Conservation (phyloP, 2,888 invertebrate genomes). For the Poecilus cupreus region DNA sequence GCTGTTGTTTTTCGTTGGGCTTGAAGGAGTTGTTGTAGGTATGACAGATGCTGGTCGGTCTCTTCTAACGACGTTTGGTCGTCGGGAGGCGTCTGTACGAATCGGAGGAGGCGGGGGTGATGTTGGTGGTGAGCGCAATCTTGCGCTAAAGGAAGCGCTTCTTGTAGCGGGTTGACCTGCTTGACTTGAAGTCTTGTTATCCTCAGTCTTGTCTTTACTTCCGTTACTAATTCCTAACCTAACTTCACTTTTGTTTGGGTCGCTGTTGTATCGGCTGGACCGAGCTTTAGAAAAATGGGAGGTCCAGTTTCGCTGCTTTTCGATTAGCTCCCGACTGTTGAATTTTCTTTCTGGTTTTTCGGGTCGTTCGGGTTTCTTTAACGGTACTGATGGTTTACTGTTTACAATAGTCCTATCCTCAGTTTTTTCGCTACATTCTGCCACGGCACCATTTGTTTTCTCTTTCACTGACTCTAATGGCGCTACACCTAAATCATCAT, state of each 20-base stretch:
- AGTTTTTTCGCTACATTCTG: constrained; percentile 63
- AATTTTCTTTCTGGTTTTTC: constrained; percentile 90
- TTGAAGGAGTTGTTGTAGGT: constrained; percentile 65
- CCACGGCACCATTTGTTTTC: constrained; percentile 61
- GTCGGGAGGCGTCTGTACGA: constrained; percentile 70
- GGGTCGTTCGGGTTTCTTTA: constrained; percentile 79
- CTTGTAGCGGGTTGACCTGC: constrained; percentile 69
- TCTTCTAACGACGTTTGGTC: constrained; percentile 68
- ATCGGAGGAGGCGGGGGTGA: constrained; percentile 74
- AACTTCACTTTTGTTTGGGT: constrained; percentile 78
- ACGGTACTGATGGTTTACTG: constrained; percentile 63
- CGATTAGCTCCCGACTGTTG: constrained; percentile 89
- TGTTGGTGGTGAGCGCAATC: constrained; percentile 71
- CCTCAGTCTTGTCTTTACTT: constrained; percentile 64
- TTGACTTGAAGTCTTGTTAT: constrained; percentile 62
- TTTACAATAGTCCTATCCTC: constrained; percentile 31
- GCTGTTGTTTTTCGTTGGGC: constrained; percentile 61
- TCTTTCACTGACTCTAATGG: constrained; percentile 61
- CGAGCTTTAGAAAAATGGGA: constrained; percentile 90
- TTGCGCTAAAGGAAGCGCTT: constrained; percentile 77
- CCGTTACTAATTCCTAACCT: constrained; percentile 72
- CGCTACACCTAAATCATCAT: constrained; percentile 62
- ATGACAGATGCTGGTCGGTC: constrained; percentile 71
- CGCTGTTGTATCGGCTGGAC: constrained; percentile 78
- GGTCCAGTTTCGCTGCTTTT: constrained; percentile 94